These are phyloP conservation scores for Drosophila sproati DNA, from an alignment of 1,140 invertebrate genomes.

Conservation along the genomic window DNA sequence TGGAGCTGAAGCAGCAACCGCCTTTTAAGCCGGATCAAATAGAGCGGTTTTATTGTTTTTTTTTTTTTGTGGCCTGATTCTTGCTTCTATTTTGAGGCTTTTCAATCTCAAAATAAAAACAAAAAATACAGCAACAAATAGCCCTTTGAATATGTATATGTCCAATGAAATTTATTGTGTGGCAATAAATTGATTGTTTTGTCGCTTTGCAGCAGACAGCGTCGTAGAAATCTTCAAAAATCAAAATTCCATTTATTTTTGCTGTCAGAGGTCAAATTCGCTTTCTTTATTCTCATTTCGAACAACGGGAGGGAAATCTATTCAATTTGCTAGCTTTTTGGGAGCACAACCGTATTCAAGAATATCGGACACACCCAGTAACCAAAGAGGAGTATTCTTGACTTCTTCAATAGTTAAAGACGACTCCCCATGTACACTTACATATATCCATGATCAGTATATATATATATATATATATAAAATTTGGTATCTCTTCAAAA, in stretches of 20 bases:
- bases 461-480: too few relatives aligned
- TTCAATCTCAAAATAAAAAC: neutral
- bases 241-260: constrained; percentile 23
- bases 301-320: neutral
- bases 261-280: constrained; percentile 68
- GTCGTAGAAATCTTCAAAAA: constrained; percentile 39
- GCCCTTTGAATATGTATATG: neutral
- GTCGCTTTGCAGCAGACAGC: constrained; percentile 12
- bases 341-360: neutral
- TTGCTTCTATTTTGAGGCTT: neutral
- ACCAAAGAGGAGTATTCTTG: too few relatives aligned
- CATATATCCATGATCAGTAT: too few relatives aligned
- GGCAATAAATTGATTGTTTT: constrained; percentile 4
- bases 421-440: too few relatives aligned
- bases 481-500: too few relatives aligned
- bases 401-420: too few relatives aligned
- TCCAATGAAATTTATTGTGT: neutral
- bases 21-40: neutral
- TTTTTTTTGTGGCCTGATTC: neutral
- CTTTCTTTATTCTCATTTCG: constrained; percentile 40
- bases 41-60: neutral
- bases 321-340: neutral
- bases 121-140: neutral
- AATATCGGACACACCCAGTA: neutral
- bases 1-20: neutral